Evolutionary conservation across 2,888 invertebrate genomes (phyloP).

Genomic region (Venusia cambrica): DNA sequence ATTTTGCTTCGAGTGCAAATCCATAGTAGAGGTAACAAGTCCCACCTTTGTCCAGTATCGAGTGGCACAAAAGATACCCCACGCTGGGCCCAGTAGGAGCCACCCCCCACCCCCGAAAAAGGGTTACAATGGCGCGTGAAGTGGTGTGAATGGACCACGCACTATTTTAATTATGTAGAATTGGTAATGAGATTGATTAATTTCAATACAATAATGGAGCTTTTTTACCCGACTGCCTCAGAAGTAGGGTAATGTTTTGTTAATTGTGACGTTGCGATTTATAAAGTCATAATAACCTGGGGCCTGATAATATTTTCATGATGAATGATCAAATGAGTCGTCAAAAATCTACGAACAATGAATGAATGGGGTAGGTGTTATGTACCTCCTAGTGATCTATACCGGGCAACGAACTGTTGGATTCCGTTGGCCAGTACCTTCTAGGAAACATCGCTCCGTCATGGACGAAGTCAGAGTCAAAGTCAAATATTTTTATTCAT

Average conservation of each 20-base stretch:
- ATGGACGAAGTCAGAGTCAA: too few species aligned
- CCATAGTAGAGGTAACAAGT: slow-evolving; percentile 2
- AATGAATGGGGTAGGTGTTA: too few species aligned
- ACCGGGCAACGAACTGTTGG: too few species aligned
- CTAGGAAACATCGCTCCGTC: too few species aligned
- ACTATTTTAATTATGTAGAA: slow-evolving; percentile 13
- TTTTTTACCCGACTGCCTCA: too few species aligned
- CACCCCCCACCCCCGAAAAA: slow-evolving; percentile 49
- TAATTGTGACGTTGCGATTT: slow-evolving; percentile 9
- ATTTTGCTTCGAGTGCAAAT: slow-evolving; percentile 4
- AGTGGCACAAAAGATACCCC: slow-evolving; percentile 38
- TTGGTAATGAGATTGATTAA: slow-evolving; percentile 18
- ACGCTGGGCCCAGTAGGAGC: slow-evolving; percentile 53
- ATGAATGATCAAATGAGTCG: too few species aligned
- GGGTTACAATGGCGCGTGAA: slow-evolving; percentile 29
- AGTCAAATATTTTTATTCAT: too few species aligned
- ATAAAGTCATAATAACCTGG: slow-evolving; percentile 16
- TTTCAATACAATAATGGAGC: slow-evolving; percentile 17
- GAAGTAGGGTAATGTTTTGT: too few species aligned
- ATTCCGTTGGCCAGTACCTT: too few species aligned
- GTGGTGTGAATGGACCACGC: slow-evolving; percentile 16
- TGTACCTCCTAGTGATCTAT: too few species aligned
- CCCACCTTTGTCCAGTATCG: slow-evolving; percentile 19
- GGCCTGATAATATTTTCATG: too few species aligned
- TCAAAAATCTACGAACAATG: too few species aligned